Base-by-base conservation (phyloP, 2,888 invertebrate species). In the Clivina fossor region DNA sequence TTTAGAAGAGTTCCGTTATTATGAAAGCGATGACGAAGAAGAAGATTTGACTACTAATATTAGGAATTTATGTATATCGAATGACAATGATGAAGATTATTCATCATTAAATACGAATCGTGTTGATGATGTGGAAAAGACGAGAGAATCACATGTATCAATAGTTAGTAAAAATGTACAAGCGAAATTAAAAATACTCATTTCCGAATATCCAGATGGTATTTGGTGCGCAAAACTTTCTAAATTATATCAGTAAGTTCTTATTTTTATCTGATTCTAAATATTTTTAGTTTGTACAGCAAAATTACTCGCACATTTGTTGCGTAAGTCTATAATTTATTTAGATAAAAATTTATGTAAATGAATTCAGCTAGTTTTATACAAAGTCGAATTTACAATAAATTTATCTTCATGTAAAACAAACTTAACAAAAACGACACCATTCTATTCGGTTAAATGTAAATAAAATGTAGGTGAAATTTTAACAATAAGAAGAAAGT, bases 191-290 rank as follows among this genome's bases (percentile, higher is more conserved):
- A 64, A 60, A 44, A 55, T 20, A 8, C 58, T 80, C 18, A 71
- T 80, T 3, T 38, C 50, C 0, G 67, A 71, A 16, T 67, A 72
- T 40, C 70, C 74, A 0, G 69, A 74, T 0, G 80, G 80, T 2
- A 70, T 81, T 8, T 76, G 75, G 74, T 76, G 76, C 61, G 70
- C 73, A 0, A 75, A 78, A 33, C 66, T 81, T 3, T 69, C 76
- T 4, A 62, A 67, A 9, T 57, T 74, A 2, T 78, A 80, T 65
- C 73, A 71, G 79, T 79, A 62, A 61, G 65, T 60, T 47, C 7
- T 16, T 11, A 33, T 7, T 15, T 15, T 35, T 35, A 15, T 35
- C 8, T 35, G 20, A 16, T 38, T n/a, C n/a, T n/a, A n/a, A n/a
- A n/a, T n/a, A n/a, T n/a, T n/a, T n/a, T n/a, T n/a, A n/a, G n/a